phyloP scores from a whole-genome alignment of 2,797 vertebrate species.

The Squalus acanthias region DNA sequence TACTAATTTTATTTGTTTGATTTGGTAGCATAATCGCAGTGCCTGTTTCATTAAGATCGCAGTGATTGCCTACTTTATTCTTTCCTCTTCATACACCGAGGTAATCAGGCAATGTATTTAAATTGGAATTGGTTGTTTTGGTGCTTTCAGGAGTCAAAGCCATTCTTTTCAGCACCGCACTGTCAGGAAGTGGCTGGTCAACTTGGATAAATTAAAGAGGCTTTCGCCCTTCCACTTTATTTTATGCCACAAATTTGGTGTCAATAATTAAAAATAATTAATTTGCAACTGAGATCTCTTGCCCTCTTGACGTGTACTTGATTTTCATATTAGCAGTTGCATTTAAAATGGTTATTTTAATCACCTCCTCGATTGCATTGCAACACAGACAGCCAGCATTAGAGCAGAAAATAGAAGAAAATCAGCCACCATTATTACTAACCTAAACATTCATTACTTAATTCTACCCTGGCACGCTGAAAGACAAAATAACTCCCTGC shows the following conservation, averaged over 20 bases:
- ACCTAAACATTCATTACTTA: not conserved
- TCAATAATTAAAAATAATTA: slow-evolving; percentile 2
- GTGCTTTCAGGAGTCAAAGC: not conserved
- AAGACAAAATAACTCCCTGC: not conserved
- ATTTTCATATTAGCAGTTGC: not conserved
- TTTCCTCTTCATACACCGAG: not conserved
- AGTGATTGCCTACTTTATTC: not conserved
- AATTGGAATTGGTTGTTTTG: not conserved
- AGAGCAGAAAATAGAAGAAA: not conserved
- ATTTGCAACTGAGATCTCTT: not conserved
- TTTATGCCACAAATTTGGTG: not conserved
- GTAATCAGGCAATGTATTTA: not conserved
- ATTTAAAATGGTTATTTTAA: not conserved
- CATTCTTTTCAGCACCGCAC: not conserved
- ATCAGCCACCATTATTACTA: not conserved
- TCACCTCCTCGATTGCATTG: not conserved
- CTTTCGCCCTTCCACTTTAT: not conserved
- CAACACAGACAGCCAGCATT: not conserved
- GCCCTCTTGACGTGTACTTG: not conserved
- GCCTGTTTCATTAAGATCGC: not conserved
- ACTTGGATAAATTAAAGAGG: not conserved
- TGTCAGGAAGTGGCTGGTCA: not conserved
- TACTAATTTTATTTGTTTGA: not conserved
- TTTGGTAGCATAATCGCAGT: not conserved
- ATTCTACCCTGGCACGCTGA: not conserved